phyloP scores from a whole-genome alignment of 1,140 invertebrate species.

The Neodiprion pinetum region DNA sequence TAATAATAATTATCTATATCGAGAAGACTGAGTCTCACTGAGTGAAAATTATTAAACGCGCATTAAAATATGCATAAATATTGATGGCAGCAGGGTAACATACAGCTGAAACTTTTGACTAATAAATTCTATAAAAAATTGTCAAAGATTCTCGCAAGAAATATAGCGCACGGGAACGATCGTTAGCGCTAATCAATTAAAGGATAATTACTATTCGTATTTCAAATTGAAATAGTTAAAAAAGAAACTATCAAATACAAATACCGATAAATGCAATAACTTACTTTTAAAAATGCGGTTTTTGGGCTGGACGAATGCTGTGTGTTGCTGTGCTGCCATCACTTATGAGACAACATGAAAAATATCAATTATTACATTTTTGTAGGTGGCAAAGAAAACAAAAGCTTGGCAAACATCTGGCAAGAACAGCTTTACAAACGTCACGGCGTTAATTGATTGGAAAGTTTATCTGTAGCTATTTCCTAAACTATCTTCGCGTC shows the following conservation, averaged over 20 bases:
- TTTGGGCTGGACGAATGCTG: constrained; percentile 4
- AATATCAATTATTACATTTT: constrained; percentile 6
- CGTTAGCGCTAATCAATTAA: constrained; percentile 7
- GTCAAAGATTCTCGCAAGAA: background rate
- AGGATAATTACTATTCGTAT: constrained; percentile 11
- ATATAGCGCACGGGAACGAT: background rate
- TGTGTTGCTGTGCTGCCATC: constrained; percentile 6
- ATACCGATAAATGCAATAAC: background rate
- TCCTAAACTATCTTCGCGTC: no score
- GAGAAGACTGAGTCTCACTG: no score
- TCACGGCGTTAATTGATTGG: background rate
- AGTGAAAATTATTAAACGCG: background rate
- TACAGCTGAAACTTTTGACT: background rate
- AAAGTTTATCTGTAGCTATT: no score
- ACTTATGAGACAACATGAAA: constrained; percentile 7
- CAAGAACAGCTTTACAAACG: background rate
- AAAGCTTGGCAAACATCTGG: background rate
- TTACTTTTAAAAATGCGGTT: constrained; percentile 8
- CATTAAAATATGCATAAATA: background rate
- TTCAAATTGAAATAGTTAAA: constrained; percentile 17
- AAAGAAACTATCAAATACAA: constrained; percentile 3
- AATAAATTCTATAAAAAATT: background rate
- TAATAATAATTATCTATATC: no score
- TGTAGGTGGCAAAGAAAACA: constrained; percentile 2
- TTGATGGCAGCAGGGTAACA: background rate